Evolutionary conservation across 2,113 vertebrate species (phyloP), one percentile per base, ranked within the genome.

Genomic region (Columba janthina): DNA sequence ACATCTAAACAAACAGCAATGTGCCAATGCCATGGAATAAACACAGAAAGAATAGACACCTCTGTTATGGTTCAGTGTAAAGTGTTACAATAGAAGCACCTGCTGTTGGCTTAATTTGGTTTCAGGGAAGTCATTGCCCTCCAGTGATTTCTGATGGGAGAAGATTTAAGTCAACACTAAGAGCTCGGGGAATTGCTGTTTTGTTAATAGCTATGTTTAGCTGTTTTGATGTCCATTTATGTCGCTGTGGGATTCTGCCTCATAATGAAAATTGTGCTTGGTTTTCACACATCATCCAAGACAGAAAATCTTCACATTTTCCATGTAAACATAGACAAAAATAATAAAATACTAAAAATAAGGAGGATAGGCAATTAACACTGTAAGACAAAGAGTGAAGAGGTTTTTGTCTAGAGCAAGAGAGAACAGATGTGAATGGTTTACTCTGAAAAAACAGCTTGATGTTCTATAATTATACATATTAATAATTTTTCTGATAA

Each of bases 291-390:
- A 40, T 76, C 24, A 40, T 61, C 40, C 79, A 88, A 93, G 46
- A 60, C 40, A 69, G 3, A 85, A 75, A 73, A 83, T 61, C 50
- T 88, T 88, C 78, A 90, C 16, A 77, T 89, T 96, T 96, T 95
- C 94, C 89, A 86, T 87, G 76, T 84, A 95, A 94, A 89, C 72
- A 91, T 54, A 58, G 60, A 84, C 62, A 32, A 73, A 83, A 95
- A 61, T 83, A 93, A 88, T 53, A 90, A 57, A 94, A 80, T 40
- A 5, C 72, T 95, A 90, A 92, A 96, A 96, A 95, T 85, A 90
- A 88, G 32, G 28, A 44, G 15, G 6, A n/a, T 66, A 44, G 64
- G 6, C n/a, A 83, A 61, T 90, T 82, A 90, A 69, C 38, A 32
- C 9, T 11, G n/a, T 80, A 54, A 92, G 64, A 85, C n/a, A 82